phyloP scores from a whole-genome alignment of 2,797 vertebrate genomes.

The Nyctalus aviator region DNA sequence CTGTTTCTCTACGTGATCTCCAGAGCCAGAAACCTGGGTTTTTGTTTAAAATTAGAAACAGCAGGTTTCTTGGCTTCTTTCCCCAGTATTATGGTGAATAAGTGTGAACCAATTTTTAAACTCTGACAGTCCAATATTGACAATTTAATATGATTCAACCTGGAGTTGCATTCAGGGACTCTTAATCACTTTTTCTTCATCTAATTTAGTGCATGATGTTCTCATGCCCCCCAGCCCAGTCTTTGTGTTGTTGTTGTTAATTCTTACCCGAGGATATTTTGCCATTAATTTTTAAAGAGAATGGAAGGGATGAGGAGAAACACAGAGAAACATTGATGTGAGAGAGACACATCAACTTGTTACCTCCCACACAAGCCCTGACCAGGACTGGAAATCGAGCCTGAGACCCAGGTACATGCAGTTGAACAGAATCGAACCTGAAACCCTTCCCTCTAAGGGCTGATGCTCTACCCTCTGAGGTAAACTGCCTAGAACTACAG shows the following conservation, averaged over 20 bases:
- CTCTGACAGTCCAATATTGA: neutral
- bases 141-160: neutral
- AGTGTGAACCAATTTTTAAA: constrained; percentile 59
- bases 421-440: too few relatives aligned
- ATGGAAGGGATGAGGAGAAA: too few relatives aligned
- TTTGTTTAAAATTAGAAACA: constrained; percentile 65
- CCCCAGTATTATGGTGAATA: constrained; percentile 53
- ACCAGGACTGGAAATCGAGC: too few relatives aligned
- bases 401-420: too few relatives aligned
- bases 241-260: neutral
- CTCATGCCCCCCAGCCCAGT: neutral
- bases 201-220: neutral
- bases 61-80: constrained; percentile 1
- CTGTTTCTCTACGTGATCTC: constrained; percentile 50
- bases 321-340: too few relatives aligned
- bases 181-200: neutral
- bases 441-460: too few relatives aligned
- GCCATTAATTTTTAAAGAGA: too few relatives aligned
- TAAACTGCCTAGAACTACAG: too few relatives aligned
- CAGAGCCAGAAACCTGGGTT: constrained; percentile 52
- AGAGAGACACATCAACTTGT: too few relatives aligned
- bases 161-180: neutral
- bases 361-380: too few relatives aligned
- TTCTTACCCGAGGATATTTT: too few relatives aligned
- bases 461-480: too few relatives aligned